These are phyloP conservation scores for Leuciscus idus DNA, from an alignment of 2,113 vertebrate genomes.

Conservation along the genomic window DNA sequence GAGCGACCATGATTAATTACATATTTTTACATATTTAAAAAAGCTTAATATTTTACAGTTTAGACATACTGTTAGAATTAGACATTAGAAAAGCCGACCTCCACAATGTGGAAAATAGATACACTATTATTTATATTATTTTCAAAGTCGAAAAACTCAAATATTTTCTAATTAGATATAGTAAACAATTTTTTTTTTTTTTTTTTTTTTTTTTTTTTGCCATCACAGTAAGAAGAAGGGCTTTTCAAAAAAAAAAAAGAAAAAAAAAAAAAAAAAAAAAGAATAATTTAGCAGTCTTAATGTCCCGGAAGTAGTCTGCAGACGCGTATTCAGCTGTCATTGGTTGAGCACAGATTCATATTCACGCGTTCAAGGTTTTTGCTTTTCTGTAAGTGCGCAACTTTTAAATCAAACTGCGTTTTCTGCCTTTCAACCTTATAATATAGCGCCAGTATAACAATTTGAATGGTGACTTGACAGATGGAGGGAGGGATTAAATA, in stretches of 20 bases:
- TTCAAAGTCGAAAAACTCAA: not conserved
- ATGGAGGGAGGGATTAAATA: not conserved
- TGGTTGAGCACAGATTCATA: not conserved
- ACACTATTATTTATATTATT: not conserved
- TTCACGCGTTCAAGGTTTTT: not conserved
- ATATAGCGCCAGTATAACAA: not conserved
- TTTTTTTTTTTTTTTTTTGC: not conserved
- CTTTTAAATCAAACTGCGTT: not conserved
- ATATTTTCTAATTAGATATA: not conserved
- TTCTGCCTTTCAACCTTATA: not conserved
- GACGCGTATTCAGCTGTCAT: not conserved
- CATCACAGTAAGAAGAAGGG: not conserved
- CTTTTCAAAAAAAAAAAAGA: too few species aligned
- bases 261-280: not conserved
- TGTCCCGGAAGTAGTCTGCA: conserved; percentile 22
- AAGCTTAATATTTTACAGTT: not conserved
- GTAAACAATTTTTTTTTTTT: not conserved
- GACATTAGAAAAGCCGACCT: not conserved
- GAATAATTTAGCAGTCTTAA: too few species aligned
- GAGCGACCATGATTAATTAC: not conserved
- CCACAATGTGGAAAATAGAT: not conserved
- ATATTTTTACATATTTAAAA: not conserved
- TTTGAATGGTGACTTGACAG: not conserved
- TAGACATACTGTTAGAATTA: not conserved
- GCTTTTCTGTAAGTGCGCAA: not conserved